phyloP scores from a whole-genome alignment of 2,888 invertebrate species.

The Epistrophella euchroma region DNA sequence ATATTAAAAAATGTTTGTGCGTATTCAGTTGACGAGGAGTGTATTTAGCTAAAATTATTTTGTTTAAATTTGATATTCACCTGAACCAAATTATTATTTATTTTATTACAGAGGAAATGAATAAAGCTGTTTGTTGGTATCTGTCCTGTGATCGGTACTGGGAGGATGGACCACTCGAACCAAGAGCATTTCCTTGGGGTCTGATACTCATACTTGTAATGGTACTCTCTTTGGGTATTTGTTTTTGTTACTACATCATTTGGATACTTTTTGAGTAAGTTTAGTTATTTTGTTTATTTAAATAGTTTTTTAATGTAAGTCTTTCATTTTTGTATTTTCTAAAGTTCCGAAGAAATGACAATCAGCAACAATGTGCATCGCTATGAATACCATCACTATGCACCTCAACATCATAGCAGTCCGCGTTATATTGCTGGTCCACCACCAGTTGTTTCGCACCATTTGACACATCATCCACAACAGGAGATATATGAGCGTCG shows the following conservation, averaged over 20 bases:
- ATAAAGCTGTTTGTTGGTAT: constrained; percentile 95
- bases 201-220: constrained; percentile 90
- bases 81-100: neutral
- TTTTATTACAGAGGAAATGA: constrained; percentile 89
- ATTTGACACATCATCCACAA: constrained; percentile 78
- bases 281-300: constrained; percentile 21
- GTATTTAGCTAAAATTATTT: neutral
- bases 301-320: neutral
- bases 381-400: constrained; percentile 82
- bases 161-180: constrained; percentile 91
- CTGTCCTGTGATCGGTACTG: constrained; percentile 96
- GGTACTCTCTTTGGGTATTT: constrained; percentile 91
- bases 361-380: constrained; percentile 79
- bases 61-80: neutral
- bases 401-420: constrained; percentile 75
- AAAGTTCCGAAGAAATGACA: constrained; percentile 83
- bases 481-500: constrained; percentile 83
- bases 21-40: no score
- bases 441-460: constrained; percentile 77
- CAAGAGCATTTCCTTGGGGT: constrained; percentile 93
- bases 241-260: constrained; percentile 95
- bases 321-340: constrained; percentile 59
- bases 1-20: no score
- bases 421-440: constrained; percentile 81
- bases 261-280: constrained; percentile 97